Percentiles rank a stretch among this genome's conserved stretches.
Conservation (phyloP, 2,888 invertebrate genomes). For the Litoditis marina region DNA sequence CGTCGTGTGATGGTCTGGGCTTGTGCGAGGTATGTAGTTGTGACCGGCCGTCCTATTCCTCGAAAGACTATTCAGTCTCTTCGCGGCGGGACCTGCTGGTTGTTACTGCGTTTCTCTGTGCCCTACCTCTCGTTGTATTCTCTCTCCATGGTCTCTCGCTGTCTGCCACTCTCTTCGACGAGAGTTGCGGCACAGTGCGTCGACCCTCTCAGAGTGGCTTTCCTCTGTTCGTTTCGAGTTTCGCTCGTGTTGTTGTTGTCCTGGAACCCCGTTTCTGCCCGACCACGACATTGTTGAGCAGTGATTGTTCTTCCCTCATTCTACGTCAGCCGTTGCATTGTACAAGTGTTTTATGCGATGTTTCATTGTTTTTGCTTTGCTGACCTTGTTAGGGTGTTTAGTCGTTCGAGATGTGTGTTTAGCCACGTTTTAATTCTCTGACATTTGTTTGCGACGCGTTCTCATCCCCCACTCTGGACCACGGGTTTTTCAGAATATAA, state of each 20-base stretch:
- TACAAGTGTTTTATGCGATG: constrained; percentile 3
- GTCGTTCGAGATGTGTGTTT: constrained; percentile 5
- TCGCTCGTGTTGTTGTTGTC: background rate
- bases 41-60: background rate
- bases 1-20: constrained; percentile 19
- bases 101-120: constrained; percentile 14
- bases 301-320: no score
- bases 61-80: no score
- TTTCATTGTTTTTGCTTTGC: background rate
- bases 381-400: background rate
- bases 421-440: constrained; percentile 11
- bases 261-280: no score
- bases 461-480: constrained; percentile 15
- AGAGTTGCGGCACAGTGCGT: no score
- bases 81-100: no score
- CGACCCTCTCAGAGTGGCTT: background rate
- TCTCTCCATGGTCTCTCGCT: no score
- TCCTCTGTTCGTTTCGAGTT: background rate
- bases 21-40: constrained; percentile 18
- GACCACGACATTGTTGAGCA: no score
- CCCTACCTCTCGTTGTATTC: constrained; percentile 11
- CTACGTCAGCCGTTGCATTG: no score
- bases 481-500: constrained; percentile 17
- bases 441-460: constrained; percentile 15
- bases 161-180: no score